Evolutionary conservation across 2,888 invertebrate species (phyloP).

Genomic region (Nomada ferruginata): DNA sequence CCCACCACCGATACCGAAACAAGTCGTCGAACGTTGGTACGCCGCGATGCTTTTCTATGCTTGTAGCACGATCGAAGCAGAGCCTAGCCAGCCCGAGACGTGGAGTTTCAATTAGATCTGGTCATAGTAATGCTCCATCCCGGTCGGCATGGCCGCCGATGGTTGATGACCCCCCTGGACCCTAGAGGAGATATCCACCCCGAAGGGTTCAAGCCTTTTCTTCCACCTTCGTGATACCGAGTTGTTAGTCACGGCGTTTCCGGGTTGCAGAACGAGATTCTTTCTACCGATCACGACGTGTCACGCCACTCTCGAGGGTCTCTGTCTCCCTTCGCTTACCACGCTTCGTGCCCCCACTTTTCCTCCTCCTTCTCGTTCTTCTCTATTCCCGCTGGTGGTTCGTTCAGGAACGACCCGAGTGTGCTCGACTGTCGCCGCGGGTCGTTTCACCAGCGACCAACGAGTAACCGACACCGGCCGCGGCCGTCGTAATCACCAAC

Average conservation of each 20-base stretch:
- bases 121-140: constrained; percentile 74
- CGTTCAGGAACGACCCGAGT: constrained; percentile 50
- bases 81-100: constrained; percentile 30
- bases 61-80: not conserved
- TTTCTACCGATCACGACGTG: constrained; percentile 76
- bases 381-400: constrained; percentile 31
- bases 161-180: constrained; percentile 76
- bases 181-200: constrained; percentile 67
- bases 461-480: constrained; percentile 24
- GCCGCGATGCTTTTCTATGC: not conserved
- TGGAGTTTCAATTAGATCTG: constrained; percentile 79
- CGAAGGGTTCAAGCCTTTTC: constrained; percentile 69
- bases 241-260: constrained; percentile 78
- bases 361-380: constrained; percentile 3
- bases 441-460: constrained; percentile 50
- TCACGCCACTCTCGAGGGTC: constrained; percentile 73
- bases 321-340: constrained; percentile 39
- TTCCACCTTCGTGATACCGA: constrained; percentile 78
- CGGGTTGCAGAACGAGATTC: constrained; percentile 77
- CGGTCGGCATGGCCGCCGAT: constrained; percentile 64
- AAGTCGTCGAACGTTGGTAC: not conserved
- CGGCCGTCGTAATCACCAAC: not conserved
- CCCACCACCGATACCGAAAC: not conserved
- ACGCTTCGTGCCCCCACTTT: not conserved
- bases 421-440: constrained; percentile 50